Percentiles rank a stretch among this genome's conserved stretches.
These are phyloP conservation scores for Zaprionus ornatus DNA, from an alignment of 1,140 invertebrate species.

Conservation along the genomic window DNA sequence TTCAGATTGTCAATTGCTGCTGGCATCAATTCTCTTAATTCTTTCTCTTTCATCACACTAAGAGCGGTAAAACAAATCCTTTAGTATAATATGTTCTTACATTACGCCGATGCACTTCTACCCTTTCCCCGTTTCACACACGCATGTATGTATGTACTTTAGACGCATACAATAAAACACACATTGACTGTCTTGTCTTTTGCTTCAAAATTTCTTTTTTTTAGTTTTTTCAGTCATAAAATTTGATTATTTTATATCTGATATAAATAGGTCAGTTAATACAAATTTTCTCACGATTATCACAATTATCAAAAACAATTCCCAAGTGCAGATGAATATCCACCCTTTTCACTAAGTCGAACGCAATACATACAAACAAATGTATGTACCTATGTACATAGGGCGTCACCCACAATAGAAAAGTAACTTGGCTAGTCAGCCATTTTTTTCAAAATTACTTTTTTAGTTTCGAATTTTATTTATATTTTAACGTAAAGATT, in stretches of 20 bases:
- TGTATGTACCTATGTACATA: neutral
- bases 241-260: too few species aligned
- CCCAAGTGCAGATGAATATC: neutral
- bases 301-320: too few species aligned
- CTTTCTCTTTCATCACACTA: neutral
- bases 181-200: neutral
- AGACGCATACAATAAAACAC: neutral
- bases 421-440: neutral
- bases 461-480: neutral
- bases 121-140: neutral
- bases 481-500: neutral
- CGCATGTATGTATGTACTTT: too few species aligned
- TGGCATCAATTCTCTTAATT: neutral
- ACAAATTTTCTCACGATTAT: too few species aligned
- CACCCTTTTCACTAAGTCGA: neutral
- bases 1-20: constrained; percentile 18
- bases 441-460: neutral
- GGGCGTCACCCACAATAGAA: neutral
- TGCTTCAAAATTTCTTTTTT: neutral
- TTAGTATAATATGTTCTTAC: neutral
- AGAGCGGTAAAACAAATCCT: neutral
- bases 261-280: too few species aligned
- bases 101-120: neutral
- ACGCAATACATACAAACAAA: neutral
- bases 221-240: neutral